Conservation (phyloP, 2,113 vertebrate genomes). For the Labrus mixtus region DNA sequence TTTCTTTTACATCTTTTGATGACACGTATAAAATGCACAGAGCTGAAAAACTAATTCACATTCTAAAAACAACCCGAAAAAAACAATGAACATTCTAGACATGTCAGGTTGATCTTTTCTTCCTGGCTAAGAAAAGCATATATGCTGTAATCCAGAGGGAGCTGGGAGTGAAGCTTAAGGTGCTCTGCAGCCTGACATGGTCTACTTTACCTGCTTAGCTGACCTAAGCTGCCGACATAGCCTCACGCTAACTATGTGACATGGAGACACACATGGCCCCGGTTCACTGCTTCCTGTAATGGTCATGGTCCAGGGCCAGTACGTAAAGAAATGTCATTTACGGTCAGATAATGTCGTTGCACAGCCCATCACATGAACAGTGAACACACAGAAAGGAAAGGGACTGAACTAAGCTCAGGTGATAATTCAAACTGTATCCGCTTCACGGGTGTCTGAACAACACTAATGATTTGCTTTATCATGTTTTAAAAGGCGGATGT, state of each 20-base stretch:
- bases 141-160: conserved; percentile 64
- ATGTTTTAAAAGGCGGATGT: background rate
- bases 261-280: conserved; percentile 48
- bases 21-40: background rate
- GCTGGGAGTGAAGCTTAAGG: conserved; percentile 58
- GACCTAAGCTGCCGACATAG: conserved; percentile 56
- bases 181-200: conserved; percentile 50
- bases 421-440: background rate
- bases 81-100: conserved; percentile 20
- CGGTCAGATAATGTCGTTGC: background rate
- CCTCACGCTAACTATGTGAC: conserved; percentile 36
- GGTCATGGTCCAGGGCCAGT: background rate
- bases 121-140: conserved; percentile 32
- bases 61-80: background rate
- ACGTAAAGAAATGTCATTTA: background rate
- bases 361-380: background rate
- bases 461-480: background rate
- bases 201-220: conserved; percentile 79
- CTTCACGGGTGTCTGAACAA: background rate
- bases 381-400: background rate
- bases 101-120: conserved; percentile 44
- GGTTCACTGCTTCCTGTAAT: background rate
- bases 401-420: background rate
- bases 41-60: background rate
- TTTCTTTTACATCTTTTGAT: background rate